Conservation (phyloP, 30 jellyfish, hydroid and myxozoan genomes). For the Cassiopea andromeda region DNA sequence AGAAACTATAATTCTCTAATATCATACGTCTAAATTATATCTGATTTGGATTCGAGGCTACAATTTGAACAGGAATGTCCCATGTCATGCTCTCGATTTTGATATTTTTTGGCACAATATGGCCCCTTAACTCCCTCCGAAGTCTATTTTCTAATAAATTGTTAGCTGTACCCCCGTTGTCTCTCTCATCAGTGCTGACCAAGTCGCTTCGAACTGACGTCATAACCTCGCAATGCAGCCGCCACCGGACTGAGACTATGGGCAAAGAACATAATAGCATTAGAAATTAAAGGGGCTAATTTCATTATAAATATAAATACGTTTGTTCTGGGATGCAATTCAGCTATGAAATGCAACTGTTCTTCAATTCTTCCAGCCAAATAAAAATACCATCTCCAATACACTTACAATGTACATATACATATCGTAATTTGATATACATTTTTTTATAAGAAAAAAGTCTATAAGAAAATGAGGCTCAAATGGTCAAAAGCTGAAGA, state of each 20-base stretch:
- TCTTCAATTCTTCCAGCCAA: too few species aligned
- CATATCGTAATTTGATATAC: too few species aligned
- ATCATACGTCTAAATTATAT: constrained; percentile 18
- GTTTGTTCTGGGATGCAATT: too few species aligned
- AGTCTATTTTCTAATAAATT: constrained; percentile 25
- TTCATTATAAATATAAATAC: too few species aligned
- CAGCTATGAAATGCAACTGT: too few species aligned
- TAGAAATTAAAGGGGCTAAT: neutral
- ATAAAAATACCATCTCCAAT: too few species aligned
- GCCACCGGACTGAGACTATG: constrained; percentile 83
- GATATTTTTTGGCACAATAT: constrained; percentile 47
- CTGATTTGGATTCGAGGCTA: constrained; percentile 87
- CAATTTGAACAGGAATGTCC: constrained; percentile 86
- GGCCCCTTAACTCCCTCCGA: neutral
- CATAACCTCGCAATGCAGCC: constrained; percentile 74
- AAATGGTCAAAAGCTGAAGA: too few species aligned
- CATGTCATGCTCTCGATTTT: constrained; percentile 85
- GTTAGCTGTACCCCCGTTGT: neutral
- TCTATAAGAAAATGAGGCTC: too few species aligned
- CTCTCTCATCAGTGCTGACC: neutral
- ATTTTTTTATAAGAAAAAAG: too few species aligned
- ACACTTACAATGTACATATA: too few species aligned
- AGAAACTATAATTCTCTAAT: neutral
- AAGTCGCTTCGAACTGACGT: constrained; percentile 40
- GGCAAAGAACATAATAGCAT: neutral